Evolutionary conservation across 2,888 invertebrate genomes (phyloP), one percentile per base, ranked within the genome.

Genomic region (Biston betularia): DNA sequence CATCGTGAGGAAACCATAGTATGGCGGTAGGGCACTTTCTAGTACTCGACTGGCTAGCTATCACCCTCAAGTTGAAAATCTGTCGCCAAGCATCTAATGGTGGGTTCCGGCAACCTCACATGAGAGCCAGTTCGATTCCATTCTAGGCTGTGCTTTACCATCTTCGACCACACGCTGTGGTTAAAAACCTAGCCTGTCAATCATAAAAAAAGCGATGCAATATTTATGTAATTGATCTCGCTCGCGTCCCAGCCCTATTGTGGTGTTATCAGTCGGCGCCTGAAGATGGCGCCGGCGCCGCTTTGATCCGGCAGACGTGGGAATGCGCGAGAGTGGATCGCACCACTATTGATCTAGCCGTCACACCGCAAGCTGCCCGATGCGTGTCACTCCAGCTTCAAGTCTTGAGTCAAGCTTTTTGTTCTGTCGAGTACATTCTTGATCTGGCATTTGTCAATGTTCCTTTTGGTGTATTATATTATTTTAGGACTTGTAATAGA

Each of bases 251-350:
- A 67, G 63, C 72, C 46, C 72, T 72, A 70, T 24, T 0, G 14
- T 44, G 34, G 33, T 14, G 54, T 75, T 76, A 76, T 76, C 76
- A 70, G 61, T 46, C 73, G 69, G 64, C 70, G 75, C 68, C 73
- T 65, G 73, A 68, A 73, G 68, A 65, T 73, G 79, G 79, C 80
- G 80, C 79, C 80, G 74, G 72, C 75, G 75, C 72, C 65, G 69
- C 76, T 78, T 78, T 79, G 77, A 77, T 74, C 71, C 72, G 73
- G 71, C 72, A 72, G 74, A 75, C 77, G 75, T 75, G 79, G 80
- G 76, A 80, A 78, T 77, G 78, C 78, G 76, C 76, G 50, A 72
- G 76, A 76, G 74, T 75, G 69, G 71, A 64, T 63, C 55, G 40
- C 45, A 34, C 49, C 58, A 49, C 48, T 58, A 49, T 58, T 58